These are phyloP conservation scores for Capreolus pygargus DNA, from an alignment of 2,113 vertebrate genomes.

Conservation along the genomic window DNA sequence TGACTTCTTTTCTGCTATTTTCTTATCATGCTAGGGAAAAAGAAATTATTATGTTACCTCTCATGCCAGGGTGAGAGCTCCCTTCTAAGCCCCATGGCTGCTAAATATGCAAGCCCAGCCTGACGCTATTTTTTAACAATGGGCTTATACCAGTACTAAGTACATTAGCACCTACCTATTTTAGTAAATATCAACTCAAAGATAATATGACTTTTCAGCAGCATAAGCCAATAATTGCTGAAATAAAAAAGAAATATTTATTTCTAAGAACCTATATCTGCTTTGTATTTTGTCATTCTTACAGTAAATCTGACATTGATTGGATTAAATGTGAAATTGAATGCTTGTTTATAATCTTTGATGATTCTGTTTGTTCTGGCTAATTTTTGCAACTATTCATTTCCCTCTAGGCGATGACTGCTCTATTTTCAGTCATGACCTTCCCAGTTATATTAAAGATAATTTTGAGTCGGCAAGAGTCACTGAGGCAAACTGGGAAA, in stretches of 20 bases:
- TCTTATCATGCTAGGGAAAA: background rate
- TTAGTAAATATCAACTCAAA: background rate
- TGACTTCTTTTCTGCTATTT: background rate
- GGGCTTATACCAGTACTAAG: background rate
- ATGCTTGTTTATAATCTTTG: background rate
- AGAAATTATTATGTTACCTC: background rate
- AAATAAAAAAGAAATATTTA: background rate
- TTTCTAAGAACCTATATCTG: background rate
- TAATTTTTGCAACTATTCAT: background rate
- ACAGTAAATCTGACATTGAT: background rate
- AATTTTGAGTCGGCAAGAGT: conserved; percentile 96
- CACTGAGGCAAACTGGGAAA: conserved; percentile 95
- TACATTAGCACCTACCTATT: background rate
- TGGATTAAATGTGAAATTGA: background rate
- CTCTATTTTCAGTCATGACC: conserved; percentile 91
- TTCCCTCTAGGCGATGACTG: conserved; percentile 91
- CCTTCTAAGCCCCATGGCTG: background rate
- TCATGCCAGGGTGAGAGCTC: background rate
- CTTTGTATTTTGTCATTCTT: background rate
- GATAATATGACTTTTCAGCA: background rate
- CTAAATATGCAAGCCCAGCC: background rate
- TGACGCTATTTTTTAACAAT: background rate
- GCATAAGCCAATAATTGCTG: background rate
- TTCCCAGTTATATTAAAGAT: conserved; percentile 97
- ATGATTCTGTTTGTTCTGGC: background rate